These are phyloP conservation scores for Ploceus nigricollis DNA, from an alignment of 2,113 vertebrate genomes.

Conservation along the genomic window DNA sequence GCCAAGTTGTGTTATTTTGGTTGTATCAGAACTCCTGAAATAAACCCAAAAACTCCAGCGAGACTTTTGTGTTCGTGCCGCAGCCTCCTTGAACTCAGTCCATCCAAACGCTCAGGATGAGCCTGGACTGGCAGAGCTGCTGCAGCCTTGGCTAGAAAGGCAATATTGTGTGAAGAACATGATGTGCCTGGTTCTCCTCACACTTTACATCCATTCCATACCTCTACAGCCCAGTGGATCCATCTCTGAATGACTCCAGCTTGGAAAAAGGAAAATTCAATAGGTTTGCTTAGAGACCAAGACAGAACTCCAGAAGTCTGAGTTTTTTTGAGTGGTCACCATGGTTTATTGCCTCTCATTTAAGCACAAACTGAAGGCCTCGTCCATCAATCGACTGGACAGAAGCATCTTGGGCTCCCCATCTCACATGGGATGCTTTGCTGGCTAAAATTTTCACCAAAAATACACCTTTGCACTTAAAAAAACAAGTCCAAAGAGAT, in stretches of 20 bases:
- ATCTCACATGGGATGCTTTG: not conserved
- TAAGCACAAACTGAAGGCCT: not conserved
- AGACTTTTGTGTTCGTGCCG: not conserved
- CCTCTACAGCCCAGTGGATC: not conserved
- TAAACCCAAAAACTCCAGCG: not conserved
- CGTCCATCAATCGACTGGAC: fast-evolving
- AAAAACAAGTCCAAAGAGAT: not conserved
- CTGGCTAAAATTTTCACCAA: not conserved
- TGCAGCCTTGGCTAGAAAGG: not conserved
- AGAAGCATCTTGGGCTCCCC: not conserved
- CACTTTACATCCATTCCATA: not conserved
- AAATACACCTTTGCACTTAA: not conserved
- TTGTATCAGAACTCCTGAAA: constrained; percentile 52
- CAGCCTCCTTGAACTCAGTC: not conserved
- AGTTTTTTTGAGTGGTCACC: not conserved
- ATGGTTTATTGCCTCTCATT: not conserved
- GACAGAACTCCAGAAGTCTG: not conserved
- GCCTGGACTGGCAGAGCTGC: not conserved
- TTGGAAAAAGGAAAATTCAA: not conserved
- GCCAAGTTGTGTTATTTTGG: constrained; percentile 55
- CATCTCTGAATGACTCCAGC: not conserved
- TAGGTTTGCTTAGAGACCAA: not conserved
- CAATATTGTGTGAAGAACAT: not conserved
- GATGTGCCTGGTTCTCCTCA: not conserved
- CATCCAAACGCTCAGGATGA: not conserved